Percentiles rank a stretch among this genome's conserved stretches.
These are phyloP conservation scores for Tragelaphus buxtoni DNA, from an alignment of 2,113 vertebrate species.

Conservation along the genomic window DNA sequence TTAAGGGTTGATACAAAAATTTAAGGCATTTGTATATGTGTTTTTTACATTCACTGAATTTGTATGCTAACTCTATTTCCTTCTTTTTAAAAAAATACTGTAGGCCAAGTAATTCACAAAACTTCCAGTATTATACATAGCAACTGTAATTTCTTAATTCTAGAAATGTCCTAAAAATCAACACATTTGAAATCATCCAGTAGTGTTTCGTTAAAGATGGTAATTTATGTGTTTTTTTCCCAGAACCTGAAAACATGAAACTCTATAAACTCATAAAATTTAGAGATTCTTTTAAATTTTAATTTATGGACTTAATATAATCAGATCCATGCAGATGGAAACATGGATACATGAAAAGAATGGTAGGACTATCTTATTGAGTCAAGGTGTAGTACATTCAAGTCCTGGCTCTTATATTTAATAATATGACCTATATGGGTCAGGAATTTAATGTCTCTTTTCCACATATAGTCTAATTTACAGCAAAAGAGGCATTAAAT, in stretches of 20 bases:
- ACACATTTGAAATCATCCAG: neutral
- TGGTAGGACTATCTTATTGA: neutral
- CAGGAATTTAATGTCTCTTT: neutral
- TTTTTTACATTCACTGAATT: neutral
- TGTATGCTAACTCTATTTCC: neutral
- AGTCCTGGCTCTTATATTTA: neutral
- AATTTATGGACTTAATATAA: neutral
- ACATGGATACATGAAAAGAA: neutral
- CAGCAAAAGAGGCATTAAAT: neutral
- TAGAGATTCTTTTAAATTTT: conserved; percentile 15
- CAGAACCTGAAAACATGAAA: neutral
- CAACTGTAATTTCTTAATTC: neutral
- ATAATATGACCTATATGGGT: neutral
- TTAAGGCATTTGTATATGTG: neutral
- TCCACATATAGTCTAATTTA: neutral
- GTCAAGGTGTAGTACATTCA: neutral
- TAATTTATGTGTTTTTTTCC: neutral
- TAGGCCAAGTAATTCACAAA: neutral
- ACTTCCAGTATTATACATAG: neutral
- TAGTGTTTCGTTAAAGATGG: neutral
- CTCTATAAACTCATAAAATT: neutral
- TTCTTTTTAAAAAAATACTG: neutral
- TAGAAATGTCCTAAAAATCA: neutral
- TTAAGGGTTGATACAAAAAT: neutral
- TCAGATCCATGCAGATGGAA: neutral